Evolutionary conservation across 2,113 vertebrate species (phyloP).

Genomic region (Anarhynchus alexandrinus): DNA sequence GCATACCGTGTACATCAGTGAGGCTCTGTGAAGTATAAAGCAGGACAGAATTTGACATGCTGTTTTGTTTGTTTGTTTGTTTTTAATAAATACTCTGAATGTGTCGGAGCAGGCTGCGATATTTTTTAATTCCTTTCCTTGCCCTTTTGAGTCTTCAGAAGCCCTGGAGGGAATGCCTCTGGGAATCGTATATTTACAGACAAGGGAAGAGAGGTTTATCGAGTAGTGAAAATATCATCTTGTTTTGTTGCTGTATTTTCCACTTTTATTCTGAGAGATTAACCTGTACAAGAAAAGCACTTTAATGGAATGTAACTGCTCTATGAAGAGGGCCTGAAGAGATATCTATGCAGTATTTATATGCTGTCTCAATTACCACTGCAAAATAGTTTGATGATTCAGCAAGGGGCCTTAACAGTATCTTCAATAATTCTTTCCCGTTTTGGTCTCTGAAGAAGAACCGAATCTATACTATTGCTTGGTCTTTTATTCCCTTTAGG

Average conservation of each 20-base stretch:
- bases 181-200: slow-evolving; percentile 61
- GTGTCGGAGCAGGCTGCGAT: not conserved
- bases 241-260: slow-evolving; percentile 50
- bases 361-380: slow-evolving; percentile 54
- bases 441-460: slow-evolving; percentile 44
- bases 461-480: slow-evolving; percentile 17
- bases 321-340: slow-evolving; percentile 47
- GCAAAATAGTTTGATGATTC: slow-evolving; percentile 61
- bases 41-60: not conserved
- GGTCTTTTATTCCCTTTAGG: slow-evolving; percentile 22
- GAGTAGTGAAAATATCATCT: slow-evolving; percentile 48
- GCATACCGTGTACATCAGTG: not conserved
- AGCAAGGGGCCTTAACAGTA: slow-evolving; percentile 12
- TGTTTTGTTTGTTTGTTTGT: not conserved
- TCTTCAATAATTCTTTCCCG: slow-evolving; percentile 41
- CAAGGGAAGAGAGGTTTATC: slow-evolving; percentile 38
- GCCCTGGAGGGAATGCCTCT: not conserved
- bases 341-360: slow-evolving; percentile 63
- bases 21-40: not conserved
- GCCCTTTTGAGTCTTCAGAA: not conserved
- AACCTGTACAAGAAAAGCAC: slow-evolving; percentile 54
- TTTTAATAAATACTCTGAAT: not conserved
- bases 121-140: not conserved
- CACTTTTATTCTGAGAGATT: slow-evolving; percentile 56
- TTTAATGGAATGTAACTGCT: slow-evolving; percentile 45